phyloP scores from a whole-genome alignment of 2,888 invertebrate species.

The Euplagia quadripunctaria region DNA sequence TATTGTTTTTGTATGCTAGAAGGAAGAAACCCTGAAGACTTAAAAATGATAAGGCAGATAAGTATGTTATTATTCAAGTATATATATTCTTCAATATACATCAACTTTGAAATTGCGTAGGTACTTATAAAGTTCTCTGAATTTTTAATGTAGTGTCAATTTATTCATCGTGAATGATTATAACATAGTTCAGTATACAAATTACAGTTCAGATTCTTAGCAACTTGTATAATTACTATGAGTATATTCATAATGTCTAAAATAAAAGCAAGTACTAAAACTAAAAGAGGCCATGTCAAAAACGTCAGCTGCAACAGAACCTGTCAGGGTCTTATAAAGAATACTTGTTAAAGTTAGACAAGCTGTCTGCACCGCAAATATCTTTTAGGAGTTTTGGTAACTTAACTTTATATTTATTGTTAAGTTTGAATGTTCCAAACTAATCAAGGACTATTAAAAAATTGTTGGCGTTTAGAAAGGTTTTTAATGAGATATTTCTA shows the following conservation, averaged over 20 bases:
- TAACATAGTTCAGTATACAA: background rate
- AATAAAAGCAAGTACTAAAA: background rate
- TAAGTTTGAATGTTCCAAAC: constrained; percentile 36
- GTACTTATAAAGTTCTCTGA: too few relatives aligned
- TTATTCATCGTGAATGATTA: background rate
- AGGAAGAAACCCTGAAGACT: background rate
- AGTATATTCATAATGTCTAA: background rate
- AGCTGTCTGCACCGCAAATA: constrained; percentile 39
- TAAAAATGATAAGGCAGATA: background rate
- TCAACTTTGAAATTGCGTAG: too few relatives aligned
- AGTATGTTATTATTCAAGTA: too few relatives aligned
- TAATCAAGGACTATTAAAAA: constrained; percentile 37
- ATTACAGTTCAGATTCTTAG: too few relatives aligned
- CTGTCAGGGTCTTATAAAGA: constrained; percentile 3
- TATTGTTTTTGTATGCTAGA: background rate
- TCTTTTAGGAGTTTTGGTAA: constrained; percentile 48
- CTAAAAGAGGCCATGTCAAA: background rate
- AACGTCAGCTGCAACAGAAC: constrained; percentile 7
- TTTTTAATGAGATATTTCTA: constrained; percentile 1
- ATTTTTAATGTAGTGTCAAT: too few relatives aligned
- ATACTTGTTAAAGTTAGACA: constrained; percentile 34
- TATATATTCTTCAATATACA: too few relatives aligned
- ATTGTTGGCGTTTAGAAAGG: constrained; percentile 26
- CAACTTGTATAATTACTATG: too few relatives aligned
- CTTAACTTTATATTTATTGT: constrained; percentile 39